Evolutionary conservation across 2,113 vertebrate species (phyloP), one percentile per base, ranked within the genome.

Genomic region (Campylomormyrus tamandua): DNA sequence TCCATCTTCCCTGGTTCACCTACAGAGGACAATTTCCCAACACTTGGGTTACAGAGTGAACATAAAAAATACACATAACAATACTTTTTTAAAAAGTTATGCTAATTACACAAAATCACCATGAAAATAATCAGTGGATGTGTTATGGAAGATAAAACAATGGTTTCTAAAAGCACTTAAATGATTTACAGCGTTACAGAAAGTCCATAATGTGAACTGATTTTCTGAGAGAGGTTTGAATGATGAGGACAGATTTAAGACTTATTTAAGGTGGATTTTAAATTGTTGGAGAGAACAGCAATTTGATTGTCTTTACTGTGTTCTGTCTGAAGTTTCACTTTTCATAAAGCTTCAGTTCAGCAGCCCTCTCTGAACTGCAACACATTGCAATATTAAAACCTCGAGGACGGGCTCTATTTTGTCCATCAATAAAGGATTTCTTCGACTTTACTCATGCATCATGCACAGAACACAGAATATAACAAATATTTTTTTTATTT

Each of bases 201-300:
- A 58, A 89, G 42, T 89, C 50, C 83, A 89, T 89, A 53, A 35
- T 13, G 7, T 89, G 31, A 89, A 53, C 42, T 5, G 45, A 48
- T 24, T 19, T 21, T 46, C 21, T 42, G 21, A 45, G 15, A 83
- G 31, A 45, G 31, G 80, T 83, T 42, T 45, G 80, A 45, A 83
- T 83, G 31, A 42, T 19, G 17, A 35, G 3, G 11, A 42, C 80
- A 83, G 31, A 83, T 83, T 19, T 42, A 39, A 39, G 35, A 39
- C 15, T 42, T 42, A 83, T 42, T 42, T 42, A 11, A 42, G 80
- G 5, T 83, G 80, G 35, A 84, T 42, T 84, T 84, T 42, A 7
- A 46, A 74, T 53, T 74, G n/a, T 74, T 31, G 11, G 24, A 74
- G 24, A 74, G 7, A n/a, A 27, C 21, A 74, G 6, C 13, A 24